A percentile compares a stretch with the other conserved stretches of the same genome.
Evolutionary conservation across 2,113 vertebrate species (phyloP).

Genomic region (Tyto alba): DNA sequence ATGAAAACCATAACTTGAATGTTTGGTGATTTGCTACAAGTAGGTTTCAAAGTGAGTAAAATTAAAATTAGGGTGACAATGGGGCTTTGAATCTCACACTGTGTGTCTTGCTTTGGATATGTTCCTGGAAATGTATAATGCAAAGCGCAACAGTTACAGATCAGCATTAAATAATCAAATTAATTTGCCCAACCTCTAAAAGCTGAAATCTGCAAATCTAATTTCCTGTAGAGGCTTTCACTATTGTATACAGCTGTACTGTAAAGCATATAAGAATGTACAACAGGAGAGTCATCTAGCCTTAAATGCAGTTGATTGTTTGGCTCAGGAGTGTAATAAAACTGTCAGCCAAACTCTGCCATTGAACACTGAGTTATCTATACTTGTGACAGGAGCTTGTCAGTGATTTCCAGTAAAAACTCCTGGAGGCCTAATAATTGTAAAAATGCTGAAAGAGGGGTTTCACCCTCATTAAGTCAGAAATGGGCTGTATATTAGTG

Average conservation of each 20-base stretch:
- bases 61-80: background rate
- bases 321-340: conserved; percentile 29
- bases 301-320: conserved; percentile 14
- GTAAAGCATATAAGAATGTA: background rate
- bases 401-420: conserved; percentile 13
- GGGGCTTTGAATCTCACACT: background rate
- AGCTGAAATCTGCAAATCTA: conserved; percentile 50
- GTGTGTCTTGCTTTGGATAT: background rate
- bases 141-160: background rate
- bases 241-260: conserved; percentile 48
- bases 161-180: background rate
- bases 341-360: conserved; percentile 22
- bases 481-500: background rate
- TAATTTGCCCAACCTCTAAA: background rate
- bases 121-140: background rate
- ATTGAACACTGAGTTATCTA: conserved; percentile 12
- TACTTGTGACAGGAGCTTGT: background rate
- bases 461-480: background rate
- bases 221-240: conserved; percentile 32
- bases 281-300: conserved; percentile 41
- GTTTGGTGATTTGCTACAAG: background rate
- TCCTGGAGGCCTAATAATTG: conserved; percentile 22
- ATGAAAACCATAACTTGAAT: background rate
- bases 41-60: background rate
- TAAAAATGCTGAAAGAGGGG: conserved; percentile 2